Conservation (phyloP, 23 tunicate genomes). For the Ascidia mentula region DNA sequence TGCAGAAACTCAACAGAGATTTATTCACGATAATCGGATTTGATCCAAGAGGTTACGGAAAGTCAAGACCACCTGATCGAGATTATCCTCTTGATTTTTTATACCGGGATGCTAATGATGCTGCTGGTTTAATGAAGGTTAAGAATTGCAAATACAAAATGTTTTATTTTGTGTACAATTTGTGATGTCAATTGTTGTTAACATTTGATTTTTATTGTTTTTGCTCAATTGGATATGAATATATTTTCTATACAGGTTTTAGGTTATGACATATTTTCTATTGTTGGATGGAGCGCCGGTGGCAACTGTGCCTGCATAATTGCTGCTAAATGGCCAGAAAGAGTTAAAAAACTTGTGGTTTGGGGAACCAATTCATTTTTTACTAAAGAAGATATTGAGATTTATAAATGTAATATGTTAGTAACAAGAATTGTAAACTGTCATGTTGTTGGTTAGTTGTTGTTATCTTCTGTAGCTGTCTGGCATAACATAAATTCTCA, state of each 20-base stretch:
- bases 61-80: conserved; percentile 71
- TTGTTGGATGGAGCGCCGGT: conserved; percentile 98
- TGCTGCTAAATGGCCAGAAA: conserved; percentile 61
- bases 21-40: conserved; percentile 59
- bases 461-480: no score
- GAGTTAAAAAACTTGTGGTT: conserved; percentile 55
- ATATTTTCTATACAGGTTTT: background rate
- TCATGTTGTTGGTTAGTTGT: no score
- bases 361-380: conserved; percentile 85
- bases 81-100: conserved; percentile 50
- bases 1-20: conserved; percentile 52
- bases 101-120: conserved; percentile 83
- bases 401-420: conserved; percentile 41
- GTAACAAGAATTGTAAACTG: no score
- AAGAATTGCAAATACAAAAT: no score
- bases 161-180: background rate
- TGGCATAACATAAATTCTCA: no score
- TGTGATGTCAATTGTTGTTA: no score
- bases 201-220: no score
- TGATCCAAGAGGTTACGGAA: conserved; percentile 90
- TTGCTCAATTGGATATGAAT: background rate
- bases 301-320: conserved; percentile 60
- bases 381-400: conserved; percentile 37
- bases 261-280: conserved; percentile 35
- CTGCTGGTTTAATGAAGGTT: conserved; percentile 66